Percentiles rank a stretch among this genome's conserved stretches.
phyloP scores from a whole-genome alignment of 2,113 vertebrate species.

The Natator depressus region DNA sequence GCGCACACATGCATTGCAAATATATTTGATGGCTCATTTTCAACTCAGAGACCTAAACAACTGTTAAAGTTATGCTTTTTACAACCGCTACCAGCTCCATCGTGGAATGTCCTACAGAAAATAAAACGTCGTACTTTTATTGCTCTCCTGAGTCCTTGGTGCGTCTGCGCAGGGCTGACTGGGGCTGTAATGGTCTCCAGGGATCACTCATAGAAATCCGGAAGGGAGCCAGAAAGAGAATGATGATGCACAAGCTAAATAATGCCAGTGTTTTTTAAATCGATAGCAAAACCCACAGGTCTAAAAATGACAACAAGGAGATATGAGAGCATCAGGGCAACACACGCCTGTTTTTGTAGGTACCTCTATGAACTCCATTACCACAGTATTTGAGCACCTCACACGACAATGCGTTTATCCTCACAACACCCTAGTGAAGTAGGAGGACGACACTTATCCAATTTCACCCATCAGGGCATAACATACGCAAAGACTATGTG shows the following conservation, averaged over 20 bases:
- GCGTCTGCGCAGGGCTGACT: background rate
- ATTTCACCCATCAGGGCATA: background rate
- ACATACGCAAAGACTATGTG: background rate
- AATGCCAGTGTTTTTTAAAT: background rate
- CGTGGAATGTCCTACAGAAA: background rate
- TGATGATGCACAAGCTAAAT: background rate
- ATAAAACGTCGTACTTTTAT: background rate
- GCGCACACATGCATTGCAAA: background rate
- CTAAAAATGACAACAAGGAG: background rate
- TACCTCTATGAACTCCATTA: background rate
- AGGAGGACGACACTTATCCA: background rate
- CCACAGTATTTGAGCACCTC: background rate
- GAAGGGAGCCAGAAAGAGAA: background rate
- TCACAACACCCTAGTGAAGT: background rate
- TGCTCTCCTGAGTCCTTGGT: background rate
- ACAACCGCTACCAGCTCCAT: background rate
- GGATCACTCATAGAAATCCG: background rate
- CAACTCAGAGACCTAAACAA: background rate
- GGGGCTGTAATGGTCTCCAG: background rate
- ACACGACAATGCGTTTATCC: background rate
- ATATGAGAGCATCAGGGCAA: background rate
- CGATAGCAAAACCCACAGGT: background rate
- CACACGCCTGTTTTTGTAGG: background rate
- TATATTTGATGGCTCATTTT: slow-evolving; percentile 12
- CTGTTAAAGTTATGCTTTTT: background rate